Evolutionary conservation across 1,140 invertebrate species (phyloP).

Genomic region (Neelides sp.): DNA sequence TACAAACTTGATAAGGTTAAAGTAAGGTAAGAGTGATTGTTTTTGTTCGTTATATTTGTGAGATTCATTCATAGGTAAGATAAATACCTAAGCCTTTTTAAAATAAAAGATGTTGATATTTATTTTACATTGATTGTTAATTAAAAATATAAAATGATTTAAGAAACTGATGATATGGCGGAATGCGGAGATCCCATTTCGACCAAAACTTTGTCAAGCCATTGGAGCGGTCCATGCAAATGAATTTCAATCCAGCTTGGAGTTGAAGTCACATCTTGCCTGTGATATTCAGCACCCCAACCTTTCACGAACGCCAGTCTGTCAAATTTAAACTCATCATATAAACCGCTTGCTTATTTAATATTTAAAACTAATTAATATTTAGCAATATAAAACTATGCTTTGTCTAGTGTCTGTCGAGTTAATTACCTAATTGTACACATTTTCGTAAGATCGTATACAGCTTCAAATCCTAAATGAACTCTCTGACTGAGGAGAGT

Average conservation of each 20-base stretch:
- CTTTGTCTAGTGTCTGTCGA: too few relatives aligned
- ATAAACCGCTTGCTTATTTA: constrained; percentile 1
- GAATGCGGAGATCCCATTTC: constrained; percentile 83
- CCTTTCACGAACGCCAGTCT: constrained; percentile 96
- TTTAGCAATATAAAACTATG: too few relatives aligned
- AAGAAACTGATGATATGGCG: constrained; percentile 80
- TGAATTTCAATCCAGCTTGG: constrained; percentile 93
- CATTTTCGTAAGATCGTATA: constrained; percentile 94
- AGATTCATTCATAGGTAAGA: too few relatives aligned
- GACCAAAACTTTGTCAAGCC: constrained; percentile 79
- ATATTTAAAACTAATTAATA: constrained; percentile 12
- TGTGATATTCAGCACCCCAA: constrained; percentile 95
- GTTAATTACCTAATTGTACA: constrained; percentile 92
- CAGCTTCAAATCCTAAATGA: constrained; percentile 83
- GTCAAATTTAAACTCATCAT: too few relatives aligned
- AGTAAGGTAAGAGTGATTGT: too few relatives aligned
- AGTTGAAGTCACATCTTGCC: constrained; percentile 86
- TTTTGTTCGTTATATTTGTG: too few relatives aligned
- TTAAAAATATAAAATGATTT: too few relatives aligned
- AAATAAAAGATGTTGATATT: too few relatives aligned
- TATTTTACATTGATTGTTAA: neutral
- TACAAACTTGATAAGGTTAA: too few relatives aligned
- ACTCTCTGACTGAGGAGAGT: constrained; percentile 80
- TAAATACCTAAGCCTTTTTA: too few relatives aligned
- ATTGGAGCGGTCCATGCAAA: constrained; percentile 76